Evolutionary conservation across 2,888 invertebrate species (phyloP), one percentile per base, ranked within the genome.

Genomic region (Malthinus seriepunctatus): DNA sequence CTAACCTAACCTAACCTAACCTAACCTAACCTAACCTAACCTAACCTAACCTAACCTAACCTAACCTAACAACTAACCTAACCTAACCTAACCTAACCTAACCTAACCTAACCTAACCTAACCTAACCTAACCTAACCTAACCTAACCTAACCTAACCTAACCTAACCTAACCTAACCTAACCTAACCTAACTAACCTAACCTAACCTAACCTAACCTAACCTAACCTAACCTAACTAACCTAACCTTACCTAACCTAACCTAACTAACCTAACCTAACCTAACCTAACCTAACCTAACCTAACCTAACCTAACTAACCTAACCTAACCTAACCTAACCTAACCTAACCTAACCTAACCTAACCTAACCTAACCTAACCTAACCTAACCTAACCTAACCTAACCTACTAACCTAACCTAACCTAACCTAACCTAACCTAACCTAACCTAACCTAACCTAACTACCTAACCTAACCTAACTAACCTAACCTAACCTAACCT

Each of bases 221-320:
- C 49, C 49, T 37, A 23, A 49, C 49, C 37, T 49, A 48, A 48
- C 48, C 48, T 48, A 48, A 48, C 48, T 48, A 48, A 48, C 49
- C 49, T 49, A 49, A 35, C 15, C 35, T 49, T 12, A 35, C 15
- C 37, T 37, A 49, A 49, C 49, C 49, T 49, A 49, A 49, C 49
- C 35, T 37, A 49, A 49, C 49, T 62, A 55, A 55, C 59, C 55
- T 50, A 59, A 54, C 62, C 58, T 54, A 59, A 54, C 62, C 58
- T 55, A 52, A 50, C 62, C 58, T 55, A 60, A 55, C 50, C 37
- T 37, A 49, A 37, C 50, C 14, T 37, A 49, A 37, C 50, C 37
- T 37, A 35, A 9, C 37, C 10, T n/a, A 37, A 15, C 45, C 8
- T n/a, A 45, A 8, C 31, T 45, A 31, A 23, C 46, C 32, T 42